phyloP scores from a whole-genome alignment of 2,113 vertebrate species.

The Cricetomys ansorgei region DNA sequence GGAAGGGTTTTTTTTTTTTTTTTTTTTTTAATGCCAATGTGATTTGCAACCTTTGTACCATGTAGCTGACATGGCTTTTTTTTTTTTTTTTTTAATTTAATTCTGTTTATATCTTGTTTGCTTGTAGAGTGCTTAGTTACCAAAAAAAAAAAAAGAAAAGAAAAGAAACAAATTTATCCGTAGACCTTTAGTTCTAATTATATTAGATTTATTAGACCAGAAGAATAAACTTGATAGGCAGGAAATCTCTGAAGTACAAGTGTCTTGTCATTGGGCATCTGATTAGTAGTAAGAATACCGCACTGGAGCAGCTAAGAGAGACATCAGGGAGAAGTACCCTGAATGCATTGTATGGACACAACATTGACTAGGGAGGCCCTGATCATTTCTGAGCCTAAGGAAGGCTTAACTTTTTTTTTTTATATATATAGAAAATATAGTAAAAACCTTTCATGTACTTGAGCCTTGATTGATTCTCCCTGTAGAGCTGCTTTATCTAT shows the following conservation, averaged over 20 bases:
- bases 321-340: not conserved
- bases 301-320: not conserved
- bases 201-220: conserved; percentile 30
- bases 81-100: conserved; percentile 66
- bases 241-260: conserved; percentile 46
- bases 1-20: no score
- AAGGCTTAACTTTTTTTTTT: conserved; percentile 34
- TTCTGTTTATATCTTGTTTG: conserved; percentile 54
- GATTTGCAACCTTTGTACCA: conserved; percentile 22
- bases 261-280: not conserved
- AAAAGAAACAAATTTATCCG: not conserved
- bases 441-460: not conserved
- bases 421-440: not conserved
- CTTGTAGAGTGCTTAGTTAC: conserved; percentile 40
- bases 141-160: conserved; percentile 1
- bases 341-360: not conserved
- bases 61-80: not conserved
- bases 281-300: not conserved
- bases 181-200: conserved; percentile 40
- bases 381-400: conserved; percentile 16
- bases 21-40: conserved; percentile 10
- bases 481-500: not conserved
- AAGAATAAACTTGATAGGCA: conserved; percentile 24
- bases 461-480: not conserved
- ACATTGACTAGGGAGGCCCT: not conserved